Evolutionary conservation across 2,113 vertebrate species (phyloP), one percentile per base, ranked within the genome.

Genomic region (Notarius lentiginosus): DNA sequence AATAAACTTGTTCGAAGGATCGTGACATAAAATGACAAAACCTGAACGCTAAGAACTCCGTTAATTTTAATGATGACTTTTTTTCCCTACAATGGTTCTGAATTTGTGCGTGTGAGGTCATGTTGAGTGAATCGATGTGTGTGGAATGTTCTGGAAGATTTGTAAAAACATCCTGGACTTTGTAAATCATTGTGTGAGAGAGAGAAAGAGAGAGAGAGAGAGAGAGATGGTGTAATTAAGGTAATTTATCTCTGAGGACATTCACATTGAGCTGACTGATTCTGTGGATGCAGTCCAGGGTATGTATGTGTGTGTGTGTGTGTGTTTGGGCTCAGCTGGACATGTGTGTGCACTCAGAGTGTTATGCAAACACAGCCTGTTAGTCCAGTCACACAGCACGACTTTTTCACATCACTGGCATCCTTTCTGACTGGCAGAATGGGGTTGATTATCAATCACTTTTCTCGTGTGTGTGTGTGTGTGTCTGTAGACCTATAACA

Each of bases 141-240:
- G 9, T 47, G 56, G 56, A 61, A 81, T 11, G 7, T 81, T 60
- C 30, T 12, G 6, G 55, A 80, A 34, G 20, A 10, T 58, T 34
- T 80, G 56, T 60, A 7, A 80, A 80, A 80, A 60, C 79, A 41
- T 41, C 17, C 15, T 10, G 47, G 51, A 56, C 14, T 79, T 79
- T 79, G 53, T 79, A 34, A 79, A 80, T 80, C 30, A 56, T 55
- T 92, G 90, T 90, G 87, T 88, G 7, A 14, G 75, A 7, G 53
- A 1, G 53, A 4, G 77, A 4, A 14, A 1, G 76, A 8, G 49
- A 5, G 73, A n/a, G 73, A 5, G 24, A 53, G 90, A 85, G 77
- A 91, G 90, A 94, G 87, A 91, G 92, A 92, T 92, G 87, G 91
- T 88, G 90, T 93, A 91, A 91, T 94, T 94, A 93, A 89, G 92